Base-by-base conservation (phyloP, 2,888 invertebrate species). In the Ennomos quercinarius region DNA sequence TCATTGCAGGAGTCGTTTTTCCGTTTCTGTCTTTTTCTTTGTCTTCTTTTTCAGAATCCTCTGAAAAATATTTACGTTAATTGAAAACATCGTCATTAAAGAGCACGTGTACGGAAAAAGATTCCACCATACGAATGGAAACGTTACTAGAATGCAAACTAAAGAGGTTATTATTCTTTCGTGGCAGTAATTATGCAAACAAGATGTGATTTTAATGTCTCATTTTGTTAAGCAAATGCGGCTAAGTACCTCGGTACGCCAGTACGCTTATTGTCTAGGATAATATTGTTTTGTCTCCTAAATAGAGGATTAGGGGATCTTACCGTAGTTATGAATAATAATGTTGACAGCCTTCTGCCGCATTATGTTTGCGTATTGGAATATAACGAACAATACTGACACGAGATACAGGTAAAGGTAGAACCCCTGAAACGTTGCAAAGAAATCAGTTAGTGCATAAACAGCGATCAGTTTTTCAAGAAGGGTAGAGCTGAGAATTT, bases 381-480 rank as follows among this genome's bases (percentile, higher is more conserved):
- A 95, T 63, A 95, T 91, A 46, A 97, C 95, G 85, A 97, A 98
- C 13, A 94, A 78, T 52, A 97, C 95, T 71, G 97, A 96, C 44
- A 95, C 95, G 61, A 95, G 80, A 80, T 97, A 97, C 44, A 97
- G 89, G 79, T 97, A 98, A 44, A 97, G 91, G 85, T 97, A 97
- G 84, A 97, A 97, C 46, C 96, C 97, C 95, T 97, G 93, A 66
- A 91, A 54, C 9, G 12, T 36, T 17, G 13, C 2, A 89, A 64
- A 64, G 44, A 51, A 55, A 61, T 53, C 10, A 48, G 10, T 41
- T 35, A 43, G 1, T 45, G n/a, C 12, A 39, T 10, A 37, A 17
- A 17, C 17, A 17, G 17, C 17, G 27, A 6, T 27, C 0, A 27
- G 3, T 27, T 27, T 27, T 27, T 36, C 9, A 45, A 9, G 40